These are phyloP conservation scores for Neotoma lepida DNA, from an alignment of 2,113 vertebrate species.

Conservation along the genomic window DNA sequence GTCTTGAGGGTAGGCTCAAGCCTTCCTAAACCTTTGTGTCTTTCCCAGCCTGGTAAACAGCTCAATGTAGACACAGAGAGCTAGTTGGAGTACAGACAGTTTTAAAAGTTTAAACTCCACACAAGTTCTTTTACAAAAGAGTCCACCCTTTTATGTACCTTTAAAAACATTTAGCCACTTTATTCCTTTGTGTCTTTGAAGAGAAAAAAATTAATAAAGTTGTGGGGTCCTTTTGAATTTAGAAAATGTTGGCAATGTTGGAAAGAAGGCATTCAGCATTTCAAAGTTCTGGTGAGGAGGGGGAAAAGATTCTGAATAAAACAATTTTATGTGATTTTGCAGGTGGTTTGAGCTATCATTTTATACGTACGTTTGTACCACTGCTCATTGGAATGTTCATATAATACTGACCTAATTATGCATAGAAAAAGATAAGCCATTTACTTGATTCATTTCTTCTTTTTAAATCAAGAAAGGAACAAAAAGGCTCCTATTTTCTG, in stretches of 20 bases:
- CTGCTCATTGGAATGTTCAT: conserved; percentile 92
- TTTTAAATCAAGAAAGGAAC: conserved; percentile 93
- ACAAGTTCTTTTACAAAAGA: conserved; percentile 66
- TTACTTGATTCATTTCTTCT: conserved; percentile 93
- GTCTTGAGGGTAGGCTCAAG: neutral
- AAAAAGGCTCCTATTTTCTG: conserved; percentile 95
- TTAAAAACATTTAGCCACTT: conserved; percentile 81
- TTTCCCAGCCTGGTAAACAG: conserved; percentile 53
- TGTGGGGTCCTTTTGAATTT: conserved; percentile 85
- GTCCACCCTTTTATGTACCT: conserved; percentile 74
- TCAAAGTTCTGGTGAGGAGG: conserved; percentile 89
- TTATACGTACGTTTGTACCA: conserved; percentile 91
- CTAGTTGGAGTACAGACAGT: conserved; percentile 70
- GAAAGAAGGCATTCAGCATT: conserved; percentile 87
- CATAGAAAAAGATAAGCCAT: conserved; percentile 92
- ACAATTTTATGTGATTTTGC: conserved; percentile 92
- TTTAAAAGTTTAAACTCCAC: conserved; percentile 81
- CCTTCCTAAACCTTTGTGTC: conserved; percentile 22
- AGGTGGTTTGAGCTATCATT: conserved; percentile 93
- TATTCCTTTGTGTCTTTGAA: conserved; percentile 81
- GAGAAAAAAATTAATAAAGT: conserved; percentile 86
- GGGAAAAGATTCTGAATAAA: conserved; percentile 90
- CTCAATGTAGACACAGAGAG: conserved; percentile 43
- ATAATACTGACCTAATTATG: conserved; percentile 94
- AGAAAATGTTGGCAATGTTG: conserved; percentile 85